Evolutionary conservation across 2,113 vertebrate species (phyloP).

Genomic region (Stegastes partitus): DNA sequence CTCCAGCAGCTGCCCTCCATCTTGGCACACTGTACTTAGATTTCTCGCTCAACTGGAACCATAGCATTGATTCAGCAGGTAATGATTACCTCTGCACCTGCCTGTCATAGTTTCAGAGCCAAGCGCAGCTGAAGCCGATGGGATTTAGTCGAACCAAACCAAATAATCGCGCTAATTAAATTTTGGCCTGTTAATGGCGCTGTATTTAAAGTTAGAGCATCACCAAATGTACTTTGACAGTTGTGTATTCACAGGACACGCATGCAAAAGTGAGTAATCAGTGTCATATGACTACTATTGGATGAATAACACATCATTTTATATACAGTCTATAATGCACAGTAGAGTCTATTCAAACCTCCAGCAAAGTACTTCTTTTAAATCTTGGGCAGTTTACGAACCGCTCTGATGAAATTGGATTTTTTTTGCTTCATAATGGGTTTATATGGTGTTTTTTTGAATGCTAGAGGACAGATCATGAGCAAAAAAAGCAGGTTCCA

Average conservation of each 20-base stretch:
- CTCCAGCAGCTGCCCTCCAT: not conserved
- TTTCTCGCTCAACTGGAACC: not conserved
- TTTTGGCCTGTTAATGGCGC: not conserved
- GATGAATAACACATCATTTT: not conserved
- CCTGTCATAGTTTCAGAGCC: slow-evolving; percentile 2
- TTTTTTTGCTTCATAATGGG: too few relatives aligned
- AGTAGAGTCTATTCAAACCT: not conserved
- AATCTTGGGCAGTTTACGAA: not conserved
- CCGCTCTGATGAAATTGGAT: too few relatives aligned
- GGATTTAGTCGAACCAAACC: not conserved
- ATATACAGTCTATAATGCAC: not conserved
- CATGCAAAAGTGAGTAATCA: too few relatives aligned
- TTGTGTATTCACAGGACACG: too few relatives aligned
- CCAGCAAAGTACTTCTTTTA: not conserved
- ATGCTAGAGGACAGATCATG: too few relatives aligned
- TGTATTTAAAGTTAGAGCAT: not conserved
- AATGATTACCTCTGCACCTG: slow-evolving; percentile 2
- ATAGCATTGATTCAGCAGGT: not conserved
- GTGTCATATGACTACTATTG: not conserved
- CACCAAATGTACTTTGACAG: not conserved
- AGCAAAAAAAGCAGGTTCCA: too few relatives aligned
- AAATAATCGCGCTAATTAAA: not conserved
- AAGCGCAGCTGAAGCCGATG: not conserved
- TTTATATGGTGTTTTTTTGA: too few relatives aligned
- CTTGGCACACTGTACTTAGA: too few relatives aligned